Percentiles rank a stretch among this genome's conserved stretches.
Evolutionary conservation across 2,113 vertebrate species (phyloP).

Genomic region (Oostethus manadensis): DNA sequence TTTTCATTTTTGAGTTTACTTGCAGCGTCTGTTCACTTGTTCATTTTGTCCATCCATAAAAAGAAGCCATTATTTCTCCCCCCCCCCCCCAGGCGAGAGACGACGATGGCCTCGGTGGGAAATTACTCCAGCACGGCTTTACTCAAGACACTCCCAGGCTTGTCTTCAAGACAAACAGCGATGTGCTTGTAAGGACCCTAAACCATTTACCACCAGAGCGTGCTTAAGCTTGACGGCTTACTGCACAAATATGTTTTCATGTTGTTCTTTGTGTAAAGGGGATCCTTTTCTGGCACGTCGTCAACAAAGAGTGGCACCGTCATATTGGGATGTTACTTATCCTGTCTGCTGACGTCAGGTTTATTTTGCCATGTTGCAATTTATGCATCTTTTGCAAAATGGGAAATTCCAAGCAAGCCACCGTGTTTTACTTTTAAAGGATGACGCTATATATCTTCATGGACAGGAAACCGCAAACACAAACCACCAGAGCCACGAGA

Average conservation of each 20-base stretch:
- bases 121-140: constrained; percentile 97
- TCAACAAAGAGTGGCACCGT: constrained; percentile 22
- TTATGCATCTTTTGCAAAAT: not conserved
- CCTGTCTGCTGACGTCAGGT: not conserved
- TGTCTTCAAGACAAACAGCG: constrained; percentile 99
- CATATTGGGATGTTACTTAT: constrained; percentile 21
- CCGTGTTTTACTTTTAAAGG: no score
- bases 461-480: no score
- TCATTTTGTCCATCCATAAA: constrained; percentile 95
- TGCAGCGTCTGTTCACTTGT: constrained; percentile 74
- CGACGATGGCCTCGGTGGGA: constrained; percentile 98
- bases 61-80: constrained; percentile 98
- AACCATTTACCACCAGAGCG: constrained; percentile 82
- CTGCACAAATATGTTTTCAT: constrained; percentile 59
- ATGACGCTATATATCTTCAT: no score
- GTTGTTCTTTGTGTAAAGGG: constrained; percentile 46
- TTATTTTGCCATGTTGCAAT: not conserved
- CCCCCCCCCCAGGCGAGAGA: constrained; percentile 92
- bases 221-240: constrained; percentile 55
- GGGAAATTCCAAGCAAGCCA: no score
- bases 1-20: constrained; percentile 82
- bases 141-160: constrained; percentile 99
- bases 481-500: no score
- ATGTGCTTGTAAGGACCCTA: constrained; percentile 99
- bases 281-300: constrained; percentile 32